Evolutionary conservation across 2,113 vertebrate species (phyloP).

Genomic region (Tretioscincus oriximinensis): DNA sequence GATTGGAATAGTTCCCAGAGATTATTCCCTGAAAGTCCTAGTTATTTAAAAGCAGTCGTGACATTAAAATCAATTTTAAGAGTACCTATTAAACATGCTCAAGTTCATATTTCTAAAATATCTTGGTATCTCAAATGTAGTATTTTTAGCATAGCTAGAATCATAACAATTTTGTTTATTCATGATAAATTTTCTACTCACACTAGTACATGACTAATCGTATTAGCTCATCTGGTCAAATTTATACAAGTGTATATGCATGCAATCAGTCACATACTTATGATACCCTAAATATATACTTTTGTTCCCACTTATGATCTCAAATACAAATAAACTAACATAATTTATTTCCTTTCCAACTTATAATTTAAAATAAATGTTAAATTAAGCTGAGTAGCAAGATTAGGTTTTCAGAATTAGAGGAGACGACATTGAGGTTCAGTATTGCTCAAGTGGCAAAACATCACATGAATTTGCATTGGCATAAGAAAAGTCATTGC

Average conservation of each 20-base stretch:
- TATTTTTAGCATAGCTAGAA: neutral
- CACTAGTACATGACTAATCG: accelerated
- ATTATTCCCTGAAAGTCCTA: too few species aligned
- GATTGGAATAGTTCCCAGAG: too few species aligned
- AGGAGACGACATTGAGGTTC: neutral
- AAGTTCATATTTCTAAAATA: neutral
- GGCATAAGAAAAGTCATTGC: too few species aligned
- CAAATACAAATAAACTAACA: neutral
- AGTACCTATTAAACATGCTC: neutral
- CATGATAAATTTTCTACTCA: neutral
- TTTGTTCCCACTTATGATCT: neutral
- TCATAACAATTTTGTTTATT: neutral
- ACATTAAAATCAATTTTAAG: neutral
- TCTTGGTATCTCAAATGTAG: neutral
- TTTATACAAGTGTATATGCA: neutral
- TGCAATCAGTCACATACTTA: neutral
- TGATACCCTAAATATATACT: neutral
- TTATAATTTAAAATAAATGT: neutral
- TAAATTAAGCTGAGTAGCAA: neutral
- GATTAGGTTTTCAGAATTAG: neutral
- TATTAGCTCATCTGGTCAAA: neutral
- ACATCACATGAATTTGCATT: neutral
- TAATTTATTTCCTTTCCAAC: too few species aligned
- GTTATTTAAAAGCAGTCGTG: neutral
- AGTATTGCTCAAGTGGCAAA: neutral